Conservation (phyloP, 2,113 vertebrate species). For the Callopanchax toddi region DNA sequence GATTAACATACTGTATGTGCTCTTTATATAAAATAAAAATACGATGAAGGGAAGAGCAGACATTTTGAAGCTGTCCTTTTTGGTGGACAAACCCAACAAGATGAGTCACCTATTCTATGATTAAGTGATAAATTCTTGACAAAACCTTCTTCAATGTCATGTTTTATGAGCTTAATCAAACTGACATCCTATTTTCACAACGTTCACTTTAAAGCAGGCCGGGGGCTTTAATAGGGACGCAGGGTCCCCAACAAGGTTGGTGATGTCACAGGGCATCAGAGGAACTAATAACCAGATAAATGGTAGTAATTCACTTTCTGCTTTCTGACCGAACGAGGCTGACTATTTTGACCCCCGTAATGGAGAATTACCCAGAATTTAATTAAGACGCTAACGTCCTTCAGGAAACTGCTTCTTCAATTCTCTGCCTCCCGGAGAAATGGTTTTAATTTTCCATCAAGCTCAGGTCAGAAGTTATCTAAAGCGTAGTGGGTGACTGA, state of each 20-base stretch:
- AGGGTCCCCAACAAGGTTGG: conserved; percentile 12
- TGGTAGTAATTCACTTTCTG: conserved; percentile 39
- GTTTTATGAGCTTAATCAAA: conserved; percentile 20
- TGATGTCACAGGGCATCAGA: conserved; percentile 34
- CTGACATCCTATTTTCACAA: conserved; percentile 7
- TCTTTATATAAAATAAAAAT: no score
- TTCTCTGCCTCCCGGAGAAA: conserved; percentile 38
- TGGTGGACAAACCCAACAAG: not conserved
- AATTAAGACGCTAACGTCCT: conserved; percentile 64
- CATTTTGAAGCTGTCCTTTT: no score
- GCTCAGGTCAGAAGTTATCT: conserved; percentile 68
- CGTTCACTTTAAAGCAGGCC: not conserved
- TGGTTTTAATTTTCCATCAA: conserved; percentile 63
- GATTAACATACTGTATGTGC: no score
- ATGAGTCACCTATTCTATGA: not conserved
- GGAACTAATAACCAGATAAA: conserved; percentile 38
- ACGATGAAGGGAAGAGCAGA: no score
- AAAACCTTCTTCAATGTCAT: conserved; percentile 1
- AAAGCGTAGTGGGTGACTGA: conserved; percentile 60
- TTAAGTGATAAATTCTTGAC: not conserved
- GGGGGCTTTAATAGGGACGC: conserved; percentile 2
- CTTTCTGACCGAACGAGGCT: conserved; percentile 40
- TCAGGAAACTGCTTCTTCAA: conserved; percentile 54
- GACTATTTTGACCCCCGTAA: conserved; percentile 32
- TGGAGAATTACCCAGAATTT: conserved; percentile 38